Conservation (phyloP, 2,888 invertebrate genomes). For the Drosophila testacea region DNA sequence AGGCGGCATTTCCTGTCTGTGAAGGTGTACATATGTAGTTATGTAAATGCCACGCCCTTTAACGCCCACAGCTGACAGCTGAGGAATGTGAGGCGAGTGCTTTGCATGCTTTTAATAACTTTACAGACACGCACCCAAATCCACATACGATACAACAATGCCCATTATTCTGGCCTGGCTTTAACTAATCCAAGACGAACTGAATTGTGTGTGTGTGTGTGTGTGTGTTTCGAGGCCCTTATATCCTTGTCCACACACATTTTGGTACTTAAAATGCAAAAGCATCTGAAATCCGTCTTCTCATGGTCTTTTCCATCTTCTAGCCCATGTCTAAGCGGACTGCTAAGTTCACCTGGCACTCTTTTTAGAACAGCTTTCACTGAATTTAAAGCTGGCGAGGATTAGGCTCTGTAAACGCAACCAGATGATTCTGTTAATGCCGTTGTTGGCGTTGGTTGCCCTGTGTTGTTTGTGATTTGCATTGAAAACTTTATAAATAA, state of each 20-base stretch:
- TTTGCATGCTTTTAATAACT: constrained; percentile 79
- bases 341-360: constrained; percentile 25
- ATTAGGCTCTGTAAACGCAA: constrained; percentile 39
- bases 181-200: constrained; percentile 8
- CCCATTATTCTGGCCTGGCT: constrained; percentile 1
- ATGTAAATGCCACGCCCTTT: constrained; percentile 66
- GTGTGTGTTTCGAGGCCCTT: constrained; percentile 4
- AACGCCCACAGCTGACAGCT: constrained; percentile 23
- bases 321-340: not conserved
- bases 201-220: constrained; percentile 2
- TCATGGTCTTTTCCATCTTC: constrained; percentile 1
- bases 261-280: constrained; percentile 40
- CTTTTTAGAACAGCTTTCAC: constrained; percentile 5
- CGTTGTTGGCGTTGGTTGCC: not conserved
- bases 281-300: constrained; percentile 29
- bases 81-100: constrained; percentile 47
- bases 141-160: constrained; percentile 6
- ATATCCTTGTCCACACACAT: constrained; percentile 25
- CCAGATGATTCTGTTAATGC: constrained; percentile 11
- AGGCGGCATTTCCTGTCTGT: constrained; percentile 18
- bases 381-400: constrained; percentile 45
- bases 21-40: constrained; percentile 45
- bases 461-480: constrained; percentile 44
- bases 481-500: constrained; percentile 46
- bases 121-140: constrained; percentile 56